Evolutionary conservation across 2,113 vertebrate species (phyloP).

Genomic region (Archocentrus centrarchus): DNA sequence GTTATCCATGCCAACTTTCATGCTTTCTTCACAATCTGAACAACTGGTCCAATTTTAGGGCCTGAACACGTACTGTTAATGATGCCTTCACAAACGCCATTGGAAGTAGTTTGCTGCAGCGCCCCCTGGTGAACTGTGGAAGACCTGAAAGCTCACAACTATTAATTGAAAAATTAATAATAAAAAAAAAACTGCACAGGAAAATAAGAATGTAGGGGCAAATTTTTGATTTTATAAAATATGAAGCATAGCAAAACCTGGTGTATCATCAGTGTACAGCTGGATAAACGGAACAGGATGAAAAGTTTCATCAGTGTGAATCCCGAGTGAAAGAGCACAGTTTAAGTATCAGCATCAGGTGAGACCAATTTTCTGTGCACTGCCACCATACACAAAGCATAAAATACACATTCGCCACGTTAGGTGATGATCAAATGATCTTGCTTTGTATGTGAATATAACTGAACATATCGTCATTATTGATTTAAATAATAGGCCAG

Average conservation of each 20-base stretch:
- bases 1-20: too few species aligned
- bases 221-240: not conserved
- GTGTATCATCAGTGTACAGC: not conserved
- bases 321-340: not conserved
- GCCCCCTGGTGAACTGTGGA: too few species aligned
- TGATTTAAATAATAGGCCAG: not conserved
- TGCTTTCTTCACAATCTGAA: too few species aligned
- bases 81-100: too few species aligned
- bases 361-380: not conserved
- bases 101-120: too few species aligned
- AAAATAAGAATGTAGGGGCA: not conserved
- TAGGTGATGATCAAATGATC: not conserved
- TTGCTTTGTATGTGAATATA: not conserved
- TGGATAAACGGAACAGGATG: not conserved
- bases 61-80: too few species aligned
- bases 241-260: not conserved
- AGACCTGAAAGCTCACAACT: too few species aligned
- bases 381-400: not conserved
- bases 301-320: not conserved
- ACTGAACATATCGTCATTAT: not conserved
- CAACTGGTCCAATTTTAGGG: too few species aligned
- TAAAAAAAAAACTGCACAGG: rapidly evolving
- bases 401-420: not conserved
- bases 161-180: too few species aligned
- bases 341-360: not conserved